Evolutionary conservation across 2,888 invertebrate genomes (phyloP).

Genomic region (Latheticus oryzae): DNA sequence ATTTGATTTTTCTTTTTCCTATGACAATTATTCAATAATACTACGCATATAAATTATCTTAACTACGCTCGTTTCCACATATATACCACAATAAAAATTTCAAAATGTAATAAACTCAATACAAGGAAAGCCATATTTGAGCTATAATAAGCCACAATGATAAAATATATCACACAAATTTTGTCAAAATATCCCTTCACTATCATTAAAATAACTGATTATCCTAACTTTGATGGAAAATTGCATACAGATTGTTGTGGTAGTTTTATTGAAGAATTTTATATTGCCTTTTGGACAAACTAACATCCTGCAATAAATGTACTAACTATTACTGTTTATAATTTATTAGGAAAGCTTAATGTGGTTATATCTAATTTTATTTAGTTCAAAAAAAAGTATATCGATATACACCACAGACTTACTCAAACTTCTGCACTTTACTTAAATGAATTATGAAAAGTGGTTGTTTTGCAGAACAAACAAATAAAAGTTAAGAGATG

Average conservation of each 20-base stretch:
- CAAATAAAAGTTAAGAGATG: constrained; percentile 34
- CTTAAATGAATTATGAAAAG: constrained; percentile 40
- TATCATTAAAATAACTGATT: constrained; percentile 43
- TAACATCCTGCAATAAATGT: too few species aligned
- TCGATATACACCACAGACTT: too few species aligned
- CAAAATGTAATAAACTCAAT: too few species aligned
- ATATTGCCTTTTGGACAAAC: constrained; percentile 46
- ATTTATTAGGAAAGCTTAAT: constrained; percentile 43
- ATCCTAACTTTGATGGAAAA: constrained; percentile 50
- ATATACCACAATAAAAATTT: constrained; percentile 55
- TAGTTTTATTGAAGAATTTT: constrained; percentile 50
- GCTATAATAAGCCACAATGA: too few species aligned
- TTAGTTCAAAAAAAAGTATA: too few species aligned
- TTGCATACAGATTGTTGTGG: constrained; percentile 47
- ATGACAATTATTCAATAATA: constrained; percentile 51
- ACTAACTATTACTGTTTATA: constrained; percentile 41
- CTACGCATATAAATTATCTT: constrained; percentile 52
- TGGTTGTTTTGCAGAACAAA: constrained; percentile 38
- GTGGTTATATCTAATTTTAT: too few species aligned
- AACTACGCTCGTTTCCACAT: constrained; percentile 54
- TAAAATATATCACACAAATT: too few species aligned
- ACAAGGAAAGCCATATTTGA: too few species aligned
- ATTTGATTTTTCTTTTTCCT: too few species aligned
- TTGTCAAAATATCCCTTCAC: constrained; percentile 46
- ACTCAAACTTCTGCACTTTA: constrained; percentile 31